Percentiles rank a stretch among this genome's conserved stretches.
Conservation (phyloP, 2,113 vertebrate species). For the Tenrec ecaudatus region DNA sequence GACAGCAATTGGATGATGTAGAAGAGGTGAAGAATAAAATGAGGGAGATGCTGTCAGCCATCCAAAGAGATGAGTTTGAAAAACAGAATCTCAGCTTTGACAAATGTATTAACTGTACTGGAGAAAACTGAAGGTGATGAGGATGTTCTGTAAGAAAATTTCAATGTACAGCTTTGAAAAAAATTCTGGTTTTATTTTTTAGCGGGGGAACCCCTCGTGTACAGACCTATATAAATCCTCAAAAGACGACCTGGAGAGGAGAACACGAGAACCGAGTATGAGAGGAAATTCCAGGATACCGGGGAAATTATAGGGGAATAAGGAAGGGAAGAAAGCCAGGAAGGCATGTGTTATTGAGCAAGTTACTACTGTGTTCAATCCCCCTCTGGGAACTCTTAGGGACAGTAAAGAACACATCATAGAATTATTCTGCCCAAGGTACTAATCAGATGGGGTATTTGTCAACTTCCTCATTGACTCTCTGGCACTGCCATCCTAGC, state of each 20-base stretch:
- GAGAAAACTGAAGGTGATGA: too few species aligned
- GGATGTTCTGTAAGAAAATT: too few species aligned
- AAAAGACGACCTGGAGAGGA: conserved; percentile 15
- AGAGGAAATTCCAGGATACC: not conserved
- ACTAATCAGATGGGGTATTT: not conserved
- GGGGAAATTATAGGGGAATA: not conserved
- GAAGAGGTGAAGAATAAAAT: too few species aligned
- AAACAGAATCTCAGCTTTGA: too few species aligned
- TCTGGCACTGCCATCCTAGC: not conserved
- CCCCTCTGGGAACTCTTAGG: not conserved
- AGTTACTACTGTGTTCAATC: not conserved
- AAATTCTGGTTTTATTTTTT: too few species aligned
- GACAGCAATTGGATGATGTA: too few species aligned
- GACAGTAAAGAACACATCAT: conserved; percentile 1
- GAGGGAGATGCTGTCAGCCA: too few species aligned
- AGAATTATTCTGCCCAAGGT: not conserved
- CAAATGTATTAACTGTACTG: too few species aligned
- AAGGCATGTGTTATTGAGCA: not conserved
- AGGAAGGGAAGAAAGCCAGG: not conserved
- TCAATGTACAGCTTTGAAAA: too few species aligned
- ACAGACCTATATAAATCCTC: not conserved
- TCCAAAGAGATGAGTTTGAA: too few species aligned
- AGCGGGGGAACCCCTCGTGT: too few species aligned
- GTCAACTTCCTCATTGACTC: not conserved
- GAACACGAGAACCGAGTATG: not conserved